Percentiles rank a stretch among this genome's conserved stretches.
Conservation (phyloP, 2,113 vertebrate species). For the Ciconia maguari region DNA sequence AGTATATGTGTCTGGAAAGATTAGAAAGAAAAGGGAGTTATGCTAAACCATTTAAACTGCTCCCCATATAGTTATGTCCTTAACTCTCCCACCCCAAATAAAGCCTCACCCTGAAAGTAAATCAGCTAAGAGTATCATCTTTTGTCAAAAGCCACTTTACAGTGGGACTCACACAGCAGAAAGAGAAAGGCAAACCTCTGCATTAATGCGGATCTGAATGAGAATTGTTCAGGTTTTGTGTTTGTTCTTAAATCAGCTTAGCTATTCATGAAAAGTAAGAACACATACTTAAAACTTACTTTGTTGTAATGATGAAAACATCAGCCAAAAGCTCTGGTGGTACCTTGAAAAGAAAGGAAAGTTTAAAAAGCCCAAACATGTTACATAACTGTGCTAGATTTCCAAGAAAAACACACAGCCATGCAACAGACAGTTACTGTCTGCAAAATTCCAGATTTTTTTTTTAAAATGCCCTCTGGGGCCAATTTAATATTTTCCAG, state of each 20-base stretch:
- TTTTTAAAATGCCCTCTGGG: neutral
- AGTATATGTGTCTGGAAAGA: neutral
- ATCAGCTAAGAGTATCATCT: neutral
- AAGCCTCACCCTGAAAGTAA: neutral
- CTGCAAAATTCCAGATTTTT: constrained; percentile 1
- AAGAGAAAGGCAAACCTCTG: neutral
- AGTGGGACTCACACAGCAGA: neutral
- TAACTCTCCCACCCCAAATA: neutral
- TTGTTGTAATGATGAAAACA: neutral
- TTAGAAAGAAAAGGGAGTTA: neutral
- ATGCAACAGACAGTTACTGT: neutral
- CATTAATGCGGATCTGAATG: neutral
- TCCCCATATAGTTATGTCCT: neutral
- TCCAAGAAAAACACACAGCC: constrained; percentile 25
- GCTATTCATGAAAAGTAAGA: neutral
- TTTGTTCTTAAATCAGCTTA: neutral
- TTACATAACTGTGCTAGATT: neutral
- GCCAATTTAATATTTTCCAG: constrained; percentile 54
- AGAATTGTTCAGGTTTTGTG: neutral
- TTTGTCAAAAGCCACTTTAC: neutral
- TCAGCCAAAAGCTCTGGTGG: neutral
- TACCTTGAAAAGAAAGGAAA: neutral
- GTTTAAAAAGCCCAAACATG: neutral
- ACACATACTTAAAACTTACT: neutral
- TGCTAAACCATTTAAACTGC: neutral